Conservation (phyloP, 2,888 invertebrate genomes). For the Monochamus alternatus region DNA sequence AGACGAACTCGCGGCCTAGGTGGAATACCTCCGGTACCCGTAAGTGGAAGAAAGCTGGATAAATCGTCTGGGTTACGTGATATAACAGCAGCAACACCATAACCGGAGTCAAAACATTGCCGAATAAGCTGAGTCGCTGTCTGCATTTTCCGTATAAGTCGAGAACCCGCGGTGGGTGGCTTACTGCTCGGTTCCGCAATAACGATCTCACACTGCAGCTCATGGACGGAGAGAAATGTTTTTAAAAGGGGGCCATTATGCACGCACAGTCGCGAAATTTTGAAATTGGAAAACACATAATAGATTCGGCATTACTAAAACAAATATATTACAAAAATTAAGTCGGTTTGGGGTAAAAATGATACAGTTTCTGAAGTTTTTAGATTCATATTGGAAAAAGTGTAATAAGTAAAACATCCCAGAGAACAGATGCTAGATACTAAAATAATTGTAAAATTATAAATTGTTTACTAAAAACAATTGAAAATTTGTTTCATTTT, state of each 20-base stretch:
- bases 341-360: no score
- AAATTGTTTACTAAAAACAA: no score
- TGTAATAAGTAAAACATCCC: no score
- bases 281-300: no score
- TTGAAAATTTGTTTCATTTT: no score
- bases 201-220: background rate
- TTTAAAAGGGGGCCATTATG: background rate
- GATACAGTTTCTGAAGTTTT: no score
- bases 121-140: conserved; percentile 26
- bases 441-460: no score
- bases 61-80: conserved; percentile 17
- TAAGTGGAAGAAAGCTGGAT: conserved; percentile 20
- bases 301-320: no score
- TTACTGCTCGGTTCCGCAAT: background rate
- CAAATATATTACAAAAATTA: no score
- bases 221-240: background rate
- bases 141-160: conserved; percentile 16
- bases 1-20: background rate
- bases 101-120: conserved; percentile 36
- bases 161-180: conserved; percentile 12
- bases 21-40: conserved; percentile 17
- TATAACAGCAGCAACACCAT: conserved; percentile 20
- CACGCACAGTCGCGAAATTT: background rate
- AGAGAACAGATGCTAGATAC: no score
- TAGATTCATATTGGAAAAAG: no score